Evolutionary conservation across 2,888 invertebrate species (phyloP).

Genomic region (Pinctada fucata): DNA sequence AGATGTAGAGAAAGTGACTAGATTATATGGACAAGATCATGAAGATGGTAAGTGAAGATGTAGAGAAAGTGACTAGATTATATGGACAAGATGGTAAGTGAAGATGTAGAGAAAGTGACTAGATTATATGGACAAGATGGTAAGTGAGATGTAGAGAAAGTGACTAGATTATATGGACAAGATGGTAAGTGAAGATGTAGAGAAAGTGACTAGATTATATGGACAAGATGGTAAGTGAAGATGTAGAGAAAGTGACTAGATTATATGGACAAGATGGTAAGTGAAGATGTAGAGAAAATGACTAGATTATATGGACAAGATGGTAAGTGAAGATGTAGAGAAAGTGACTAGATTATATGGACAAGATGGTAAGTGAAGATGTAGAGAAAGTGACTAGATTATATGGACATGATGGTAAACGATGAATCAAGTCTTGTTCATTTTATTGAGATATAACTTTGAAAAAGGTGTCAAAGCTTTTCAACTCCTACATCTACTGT

Average conservation of each 20-base stretch:
- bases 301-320: constrained; percentile 83
- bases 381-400: too few species aligned
- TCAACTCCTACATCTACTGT: too few species aligned
- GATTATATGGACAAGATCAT: constrained; percentile 81
- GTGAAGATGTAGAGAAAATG: constrained; percentile 97
- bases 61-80: background rate
- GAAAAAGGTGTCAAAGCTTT: too few species aligned
- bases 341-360: background rate
- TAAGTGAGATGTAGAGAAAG: constrained; percentile 97
- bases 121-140: too few species aligned
- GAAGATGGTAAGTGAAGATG: constrained; percentile 74
- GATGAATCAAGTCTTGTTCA: too few species aligned
- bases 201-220: background rate
- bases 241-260: too few species aligned
- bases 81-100: background rate
- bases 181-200: constrained; percentile 76
- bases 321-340: constrained; percentile 70
- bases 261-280: too few species aligned
- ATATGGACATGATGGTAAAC: too few species aligned
- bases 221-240: background rate
- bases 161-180: constrained; percentile 84
- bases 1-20: constrained; percentile 96
- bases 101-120: too few species aligned
- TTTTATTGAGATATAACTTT: too few species aligned
- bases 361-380: background rate